phyloP scores from a whole-genome alignment of 2,888 invertebrate genomes.

The Phrixothrix hirtus region DNA sequence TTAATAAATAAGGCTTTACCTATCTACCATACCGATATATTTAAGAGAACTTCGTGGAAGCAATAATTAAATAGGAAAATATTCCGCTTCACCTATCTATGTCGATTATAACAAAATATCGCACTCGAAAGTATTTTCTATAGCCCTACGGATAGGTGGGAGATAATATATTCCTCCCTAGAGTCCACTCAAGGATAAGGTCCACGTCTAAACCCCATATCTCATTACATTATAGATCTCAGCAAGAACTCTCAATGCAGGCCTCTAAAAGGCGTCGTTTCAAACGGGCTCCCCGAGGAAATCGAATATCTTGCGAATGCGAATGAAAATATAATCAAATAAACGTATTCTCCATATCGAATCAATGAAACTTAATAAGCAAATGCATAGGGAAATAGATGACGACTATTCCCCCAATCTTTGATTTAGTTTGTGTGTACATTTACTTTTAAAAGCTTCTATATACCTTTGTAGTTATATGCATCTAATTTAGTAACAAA shows the following conservation, averaged over 20 bases:
- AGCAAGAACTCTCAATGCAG: constrained; percentile 31
- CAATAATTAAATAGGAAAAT: too few relatives aligned
- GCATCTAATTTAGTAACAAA: too few relatives aligned
- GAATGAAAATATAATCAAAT: constrained; percentile 51
- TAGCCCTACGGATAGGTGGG: constrained; percentile 24
- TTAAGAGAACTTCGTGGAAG: too few relatives aligned
- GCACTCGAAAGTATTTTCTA: constrained; percentile 24
- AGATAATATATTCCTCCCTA: constrained; percentile 35
- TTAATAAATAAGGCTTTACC: neutral
- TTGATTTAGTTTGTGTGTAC: constrained; percentile 13
- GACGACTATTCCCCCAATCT: constrained; percentile 6
- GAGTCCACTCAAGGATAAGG: constrained; percentile 37
- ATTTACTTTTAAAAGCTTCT: neutral
- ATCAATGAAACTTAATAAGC: constrained; percentile 45
- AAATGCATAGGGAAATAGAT: constrained; percentile 35
- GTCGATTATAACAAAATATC: constrained; percentile 23
- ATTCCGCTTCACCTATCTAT: constrained; percentile 9
- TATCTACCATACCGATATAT: too few relatives aligned
- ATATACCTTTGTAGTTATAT: too few relatives aligned
- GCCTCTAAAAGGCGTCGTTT: constrained; percentile 35
- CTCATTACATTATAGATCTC: constrained; percentile 41
- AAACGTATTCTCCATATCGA: constrained; percentile 47
- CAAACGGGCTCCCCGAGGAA: constrained; percentile 45
- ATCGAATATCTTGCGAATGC: constrained; percentile 46
- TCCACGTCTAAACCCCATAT: constrained; percentile 39